These are phyloP conservation scores for Endotricha flammealis DNA, from an alignment of 2,888 invertebrate genomes.

Conservation along the genomic window DNA sequence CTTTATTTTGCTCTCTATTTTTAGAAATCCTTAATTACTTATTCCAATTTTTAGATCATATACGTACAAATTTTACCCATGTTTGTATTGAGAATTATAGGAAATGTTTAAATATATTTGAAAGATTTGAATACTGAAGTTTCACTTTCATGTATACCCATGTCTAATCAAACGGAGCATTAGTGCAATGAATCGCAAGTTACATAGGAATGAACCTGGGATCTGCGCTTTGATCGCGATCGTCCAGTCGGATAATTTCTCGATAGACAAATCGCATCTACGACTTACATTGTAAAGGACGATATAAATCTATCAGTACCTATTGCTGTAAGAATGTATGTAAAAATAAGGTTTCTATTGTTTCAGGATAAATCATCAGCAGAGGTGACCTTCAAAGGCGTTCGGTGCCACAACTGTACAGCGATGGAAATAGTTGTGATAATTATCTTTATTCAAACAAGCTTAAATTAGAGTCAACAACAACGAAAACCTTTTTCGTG, in stretches of 20 bases:
- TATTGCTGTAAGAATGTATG: too few relatives aligned
- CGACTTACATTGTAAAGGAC: too few relatives aligned
- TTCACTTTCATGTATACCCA: background rate
- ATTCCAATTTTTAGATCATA: too few relatives aligned
- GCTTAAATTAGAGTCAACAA: constrained; percentile 26
- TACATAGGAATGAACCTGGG: constrained; percentile 7
- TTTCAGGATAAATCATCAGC: constrained; percentile 8
- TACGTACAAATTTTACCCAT: too few relatives aligned
- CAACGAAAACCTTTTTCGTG: constrained; percentile 7
- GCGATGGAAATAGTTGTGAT: constrained; percentile 33
- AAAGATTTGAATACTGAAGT: too few relatives aligned
- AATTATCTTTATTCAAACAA: constrained; percentile 9
- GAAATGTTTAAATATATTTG: too few relatives aligned
- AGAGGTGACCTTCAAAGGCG: constrained; percentile 7
- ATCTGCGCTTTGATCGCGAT: constrained; percentile 33
- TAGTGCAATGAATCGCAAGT: constrained; percentile 21
- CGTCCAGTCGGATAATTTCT: constrained; percentile 26
- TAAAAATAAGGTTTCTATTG: constrained; percentile 1
- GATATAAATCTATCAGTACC: too few relatives aligned
- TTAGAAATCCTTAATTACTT: too few relatives aligned
- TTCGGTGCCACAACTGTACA: constrained; percentile 14
- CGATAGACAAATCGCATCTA: constrained; percentile 4
- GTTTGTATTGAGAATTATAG: too few relatives aligned
- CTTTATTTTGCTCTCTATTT: too few relatives aligned
- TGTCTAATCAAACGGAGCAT: constrained; percentile 14